phyloP scores from a whole-genome alignment of 2,113 vertebrate genomes.

The Menura novaehollandiae region DNA sequence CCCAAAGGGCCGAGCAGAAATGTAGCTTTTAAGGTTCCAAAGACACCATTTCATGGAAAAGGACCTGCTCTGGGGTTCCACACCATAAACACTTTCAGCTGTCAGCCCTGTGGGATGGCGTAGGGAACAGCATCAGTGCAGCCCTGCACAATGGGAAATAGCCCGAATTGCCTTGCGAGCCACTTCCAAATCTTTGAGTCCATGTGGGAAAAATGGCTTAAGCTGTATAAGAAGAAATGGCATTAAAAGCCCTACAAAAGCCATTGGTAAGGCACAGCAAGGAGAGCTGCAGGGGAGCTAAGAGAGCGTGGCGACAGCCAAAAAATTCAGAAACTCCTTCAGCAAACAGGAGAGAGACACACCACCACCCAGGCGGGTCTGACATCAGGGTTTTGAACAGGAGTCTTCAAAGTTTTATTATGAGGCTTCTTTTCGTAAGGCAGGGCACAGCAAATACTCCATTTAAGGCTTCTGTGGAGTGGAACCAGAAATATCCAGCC shows the following conservation, averaged over 20 bases:
- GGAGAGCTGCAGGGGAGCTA: neutral
- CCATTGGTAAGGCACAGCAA: neutral
- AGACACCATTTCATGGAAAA: neutral
- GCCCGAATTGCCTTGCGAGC: neutral
- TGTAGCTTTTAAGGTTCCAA: neutral
- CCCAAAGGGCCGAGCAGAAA: neutral
- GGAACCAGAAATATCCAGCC: conserved; percentile 66
- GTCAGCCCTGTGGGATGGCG: fast-evolving
- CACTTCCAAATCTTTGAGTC: neutral
- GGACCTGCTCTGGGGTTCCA: neutral
- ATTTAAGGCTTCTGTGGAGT: conserved; percentile 56
- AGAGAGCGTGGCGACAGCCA: neutral
- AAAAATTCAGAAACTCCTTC: conserved; percentile 33
- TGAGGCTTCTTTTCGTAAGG: conserved; percentile 38
- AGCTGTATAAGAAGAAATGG: neutral
- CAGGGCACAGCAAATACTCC: conserved; percentile 58
- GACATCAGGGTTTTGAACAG: conserved; percentile 42
- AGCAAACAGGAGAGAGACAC: conserved; percentile 43
- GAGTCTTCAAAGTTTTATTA: conserved; percentile 49
- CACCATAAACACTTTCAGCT: neutral
- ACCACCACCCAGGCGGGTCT: conserved; percentile 39
- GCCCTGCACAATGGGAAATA: neutral
- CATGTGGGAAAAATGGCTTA: neutral
- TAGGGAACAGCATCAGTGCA: neutral
- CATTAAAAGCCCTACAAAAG: neutral